Base-by-base conservation (phyloP, 2,797 vertebrate genomes). In the Poeciliopsis turneri region DNA sequence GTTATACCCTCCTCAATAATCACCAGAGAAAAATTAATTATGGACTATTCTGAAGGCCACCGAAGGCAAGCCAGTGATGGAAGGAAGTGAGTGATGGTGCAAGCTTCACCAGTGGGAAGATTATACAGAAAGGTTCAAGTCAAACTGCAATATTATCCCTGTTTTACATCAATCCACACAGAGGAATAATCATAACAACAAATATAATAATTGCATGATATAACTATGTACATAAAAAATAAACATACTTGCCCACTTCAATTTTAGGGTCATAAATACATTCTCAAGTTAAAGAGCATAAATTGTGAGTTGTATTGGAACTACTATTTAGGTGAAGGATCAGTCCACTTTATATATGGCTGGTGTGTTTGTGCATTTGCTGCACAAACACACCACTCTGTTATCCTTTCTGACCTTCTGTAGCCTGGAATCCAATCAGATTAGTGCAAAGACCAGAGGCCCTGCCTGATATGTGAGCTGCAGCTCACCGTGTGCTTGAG, bases 351-450 rank as follows among this genome's bases (percentile, higher is more conserved):
- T 18, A 28, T 75, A n/a, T 18, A 30, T 18, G 20, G 73, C 43
- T 75, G 16, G 9, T 77, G 53, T 73, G 47, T 43, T 43, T 74
- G 53, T 77, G 43, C 66, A 55, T 66, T n/a, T 5, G 75, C 25
- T 30, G 3, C 78, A 59, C n/a, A n/a, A n/a, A n/a, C n/a, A n/a
- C n/a, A n/a, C n/a, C n/a, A 46, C 53, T 72, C 8, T 78, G 74
- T 84, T 86, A 82, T 90, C 83, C 59, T 76, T 73, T 73, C 82
- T 88, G 90, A 87, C 88, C 88, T 84, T 76, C 68, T 86, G 89
- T 87, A 88, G 90, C 87, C 82, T 87, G 79, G 68, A 86, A 84
- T 89, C 84, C 86, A 89, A 92, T 92, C 84, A 88, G 89, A 89
- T 92, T 88, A 84, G 77, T 72, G 85, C 77, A 80, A 73, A 78